Conservation (phyloP, 2,888 invertebrate genomes). For the Branchipolynoe longqiensis region DNA sequence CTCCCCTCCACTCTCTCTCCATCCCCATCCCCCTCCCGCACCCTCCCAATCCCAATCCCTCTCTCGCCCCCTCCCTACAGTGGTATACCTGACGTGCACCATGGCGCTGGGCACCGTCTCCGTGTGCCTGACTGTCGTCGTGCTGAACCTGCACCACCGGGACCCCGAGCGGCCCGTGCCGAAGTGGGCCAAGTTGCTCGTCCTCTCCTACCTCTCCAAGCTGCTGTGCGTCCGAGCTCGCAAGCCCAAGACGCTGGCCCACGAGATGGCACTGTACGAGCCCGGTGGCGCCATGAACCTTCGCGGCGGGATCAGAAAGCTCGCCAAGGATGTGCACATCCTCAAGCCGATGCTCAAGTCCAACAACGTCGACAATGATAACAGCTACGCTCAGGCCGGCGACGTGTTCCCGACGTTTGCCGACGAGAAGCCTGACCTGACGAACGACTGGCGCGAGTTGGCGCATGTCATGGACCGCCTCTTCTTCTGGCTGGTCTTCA, state of each 20-base stretch:
- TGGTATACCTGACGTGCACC: constrained; percentile 69
- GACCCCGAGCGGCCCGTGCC: constrained; percentile 67
- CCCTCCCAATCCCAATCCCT: too few relatives aligned
- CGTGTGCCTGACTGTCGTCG: constrained; percentile 68
- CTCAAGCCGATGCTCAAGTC: constrained; percentile 63
- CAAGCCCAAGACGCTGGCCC: constrained; percentile 63
- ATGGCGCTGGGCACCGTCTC: constrained; percentile 69
- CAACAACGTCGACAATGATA: constrained; percentile 51
- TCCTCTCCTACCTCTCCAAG: constrained; percentile 66
- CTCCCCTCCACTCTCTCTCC: too few relatives aligned
- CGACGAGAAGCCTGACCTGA: constrained; percentile 53
- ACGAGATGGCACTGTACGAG: constrained; percentile 49
- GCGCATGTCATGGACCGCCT: constrained; percentile 68
- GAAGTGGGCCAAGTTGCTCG: constrained; percentile 63
- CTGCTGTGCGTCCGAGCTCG: constrained; percentile 64
- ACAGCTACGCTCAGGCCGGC: constrained; percentile 54
- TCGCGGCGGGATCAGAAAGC: constrained; percentile 60
- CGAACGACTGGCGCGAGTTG: constrained; percentile 67
- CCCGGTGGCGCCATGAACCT: constrained; percentile 56
- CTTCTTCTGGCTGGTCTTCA: constrained; percentile 68
- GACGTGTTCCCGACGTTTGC: constrained; percentile 40
- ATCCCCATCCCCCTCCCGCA: too few relatives aligned
- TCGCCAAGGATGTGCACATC: constrained; percentile 64
- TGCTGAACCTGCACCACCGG: constrained; percentile 68
- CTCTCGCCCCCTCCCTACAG: too few relatives aligned